These are phyloP conservation scores for Oryzias melastigma DNA, from an alignment of 2,113 vertebrate genomes.

Conservation along the genomic window DNA sequence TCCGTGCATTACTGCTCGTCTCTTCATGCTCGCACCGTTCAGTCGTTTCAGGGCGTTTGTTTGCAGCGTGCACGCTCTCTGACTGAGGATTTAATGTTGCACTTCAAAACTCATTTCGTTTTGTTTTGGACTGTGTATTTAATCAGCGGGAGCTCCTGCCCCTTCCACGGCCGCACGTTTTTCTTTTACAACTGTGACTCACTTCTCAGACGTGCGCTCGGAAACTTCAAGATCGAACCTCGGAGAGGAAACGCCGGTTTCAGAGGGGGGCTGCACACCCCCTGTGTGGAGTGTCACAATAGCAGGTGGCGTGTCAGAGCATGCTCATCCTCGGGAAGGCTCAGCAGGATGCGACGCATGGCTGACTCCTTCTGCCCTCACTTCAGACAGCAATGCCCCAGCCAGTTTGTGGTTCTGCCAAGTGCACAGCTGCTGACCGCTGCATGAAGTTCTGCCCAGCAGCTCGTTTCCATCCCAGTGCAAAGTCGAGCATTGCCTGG, in stretches of 20 bases:
- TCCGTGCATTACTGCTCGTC: conserved; percentile 1
- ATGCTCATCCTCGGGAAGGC: conserved; percentile 34
- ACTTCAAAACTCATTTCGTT: too few species aligned
- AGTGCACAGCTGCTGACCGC: conserved; percentile 44
- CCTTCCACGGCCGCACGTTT: conserved; percentile 11
- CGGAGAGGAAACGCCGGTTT: conserved; percentile 18
- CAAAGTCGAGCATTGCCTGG: not conserved
- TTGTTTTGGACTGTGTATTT: too few species aligned
- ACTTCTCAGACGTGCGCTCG: not conserved
- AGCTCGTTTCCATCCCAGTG: conserved; percentile 7
- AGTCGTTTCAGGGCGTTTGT: too few species aligned
- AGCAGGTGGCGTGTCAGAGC: conserved; percentile 26
- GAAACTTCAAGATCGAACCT: conserved; percentile 12
- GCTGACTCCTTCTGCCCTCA: conserved; percentile 34
- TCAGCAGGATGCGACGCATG: conserved; percentile 39
- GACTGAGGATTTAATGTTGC: too few species aligned
- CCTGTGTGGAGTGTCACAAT: conserved; percentile 22
- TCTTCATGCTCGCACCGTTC: not conserved
- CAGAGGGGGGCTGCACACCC: conserved; percentile 18
- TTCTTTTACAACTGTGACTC: conserved; percentile 32
- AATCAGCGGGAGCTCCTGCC: not conserved
- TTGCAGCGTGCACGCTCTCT: too few species aligned
- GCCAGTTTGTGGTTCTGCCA: conserved; percentile 24
- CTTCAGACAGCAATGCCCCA: conserved; percentile 30
- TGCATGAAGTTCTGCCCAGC: conserved; percentile 25